Base-by-base conservation (phyloP, 2,797 vertebrate species). In the Sus cebifrons region DNA sequence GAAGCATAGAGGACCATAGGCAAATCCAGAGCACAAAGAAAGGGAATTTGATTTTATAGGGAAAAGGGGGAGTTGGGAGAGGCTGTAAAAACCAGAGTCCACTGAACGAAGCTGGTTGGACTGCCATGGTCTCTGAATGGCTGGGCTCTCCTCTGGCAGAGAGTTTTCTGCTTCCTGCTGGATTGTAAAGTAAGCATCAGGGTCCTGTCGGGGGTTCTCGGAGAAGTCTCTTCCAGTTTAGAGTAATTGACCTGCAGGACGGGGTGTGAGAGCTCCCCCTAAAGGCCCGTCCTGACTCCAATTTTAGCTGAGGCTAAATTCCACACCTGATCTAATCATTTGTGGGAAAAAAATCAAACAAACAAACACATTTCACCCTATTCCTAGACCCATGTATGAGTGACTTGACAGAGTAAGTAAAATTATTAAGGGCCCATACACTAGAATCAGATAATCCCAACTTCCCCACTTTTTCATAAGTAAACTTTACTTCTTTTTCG, bases 271-370 rank as follows among this genome's bases (percentile, higher is more conserved):
- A 78, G 77, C 15, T 23, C 20, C n/a, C 44, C 54, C 20, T 36
- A 13, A n/a, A 58, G 56, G 20, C 13, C 54, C 23, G 13, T 36
- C 54, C n/a, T 36, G 21, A 58, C 77, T 79, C 75, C 75, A 78
- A 32, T 78, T 79, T 58, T 79, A 79, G n/a, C 54, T 9, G 54
- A 58, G 29, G 29, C 23, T 79, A 14, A 78, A 58, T 78, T 58
- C 52, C 29, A 21, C 52, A 58, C 20, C 36, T 82, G 54, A 68
- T 85, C 91, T 93, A 95, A 96, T 97, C 91, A 88, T 83, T 88
- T 81, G 73, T 62, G 65, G 14, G 54, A 54, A 58, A 70, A 92
- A 89, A 67, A 32, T 32, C 32, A 32, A 32, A 32, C 32, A 20
- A 7, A 36, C 86, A 36, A 36, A 36, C 36, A 54, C 17, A 79